These are phyloP conservation scores for Leptobrachium leishanense DNA, from an alignment of 2,113 vertebrate species.

Conservation along the genomic window DNA sequence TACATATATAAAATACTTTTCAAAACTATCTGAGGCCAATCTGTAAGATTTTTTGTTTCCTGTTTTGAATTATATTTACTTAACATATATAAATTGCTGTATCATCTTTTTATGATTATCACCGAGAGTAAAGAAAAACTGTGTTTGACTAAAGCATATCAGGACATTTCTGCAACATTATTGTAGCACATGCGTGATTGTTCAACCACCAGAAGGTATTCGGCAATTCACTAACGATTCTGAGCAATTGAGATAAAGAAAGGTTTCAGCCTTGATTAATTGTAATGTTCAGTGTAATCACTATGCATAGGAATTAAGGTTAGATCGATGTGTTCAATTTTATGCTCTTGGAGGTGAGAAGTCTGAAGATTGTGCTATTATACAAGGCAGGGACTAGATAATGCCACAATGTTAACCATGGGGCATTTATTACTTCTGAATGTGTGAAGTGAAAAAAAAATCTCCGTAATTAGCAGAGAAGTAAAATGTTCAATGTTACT, in stretches of 20 bases:
- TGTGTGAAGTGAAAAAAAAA: conserved; percentile 2
- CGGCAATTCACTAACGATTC: conserved; percentile 36
- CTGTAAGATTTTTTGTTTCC: not conserved
- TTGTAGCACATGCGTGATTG: conserved; percentile 29
- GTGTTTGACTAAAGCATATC: conserved; percentile 36
- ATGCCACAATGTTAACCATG: conserved; percentile 34
- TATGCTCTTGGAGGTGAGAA: conserved; percentile 23
- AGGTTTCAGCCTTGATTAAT: conserved; percentile 36
- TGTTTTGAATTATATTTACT: not conserved
- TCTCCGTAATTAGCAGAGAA: conserved; percentile 20
- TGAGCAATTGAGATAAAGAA: conserved; percentile 17
- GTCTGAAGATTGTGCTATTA: conserved; percentile 24
- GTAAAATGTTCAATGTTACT: conserved; percentile 8
- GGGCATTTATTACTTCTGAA: conserved; percentile 38
- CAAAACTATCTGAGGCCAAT: too few species aligned
- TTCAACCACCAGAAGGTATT: conserved; percentile 32
- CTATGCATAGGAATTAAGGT: conserved; percentile 31
- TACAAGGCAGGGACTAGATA: conserved; percentile 24
- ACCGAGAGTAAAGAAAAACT: conserved; percentile 2
- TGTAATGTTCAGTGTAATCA: conserved; percentile 22
- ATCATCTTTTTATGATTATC: conserved; percentile 9
- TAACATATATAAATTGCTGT: not conserved
- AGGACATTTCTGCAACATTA: conserved; percentile 36
- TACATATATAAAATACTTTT: too few species aligned
- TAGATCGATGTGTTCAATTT: conserved; percentile 43